phyloP scores from a whole-genome alignment of 2,113 vertebrate species.

The Motacilla alba region DNA sequence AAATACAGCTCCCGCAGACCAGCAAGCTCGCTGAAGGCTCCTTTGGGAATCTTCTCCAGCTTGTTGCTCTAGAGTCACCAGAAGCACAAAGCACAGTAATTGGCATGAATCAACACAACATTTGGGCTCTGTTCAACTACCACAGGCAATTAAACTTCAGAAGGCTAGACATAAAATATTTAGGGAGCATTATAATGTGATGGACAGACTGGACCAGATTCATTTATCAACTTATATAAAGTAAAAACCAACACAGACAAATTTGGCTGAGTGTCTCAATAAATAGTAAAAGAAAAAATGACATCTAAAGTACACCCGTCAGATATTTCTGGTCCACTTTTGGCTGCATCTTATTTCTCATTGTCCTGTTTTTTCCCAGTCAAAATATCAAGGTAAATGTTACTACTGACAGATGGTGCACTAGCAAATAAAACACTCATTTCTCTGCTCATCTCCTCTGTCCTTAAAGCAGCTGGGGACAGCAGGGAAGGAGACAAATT shows the following conservation, averaged over 20 bases:
- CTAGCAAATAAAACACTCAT: background rate
- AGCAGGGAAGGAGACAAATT: background rate
- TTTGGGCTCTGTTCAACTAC: background rate
- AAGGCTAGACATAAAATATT: background rate
- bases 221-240: background rate
- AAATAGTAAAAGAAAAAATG: background rate
- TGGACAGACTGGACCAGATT: background rate
- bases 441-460: background rate
- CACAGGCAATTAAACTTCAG: background rate
- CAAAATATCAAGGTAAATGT: background rate
- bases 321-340: background rate
- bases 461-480: background rate
- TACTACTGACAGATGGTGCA: background rate
- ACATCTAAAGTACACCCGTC: background rate
- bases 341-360: background rate
- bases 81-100: background rate
- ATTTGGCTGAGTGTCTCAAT: background rate
- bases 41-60: slow-evolving; percentile 90
- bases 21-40: slow-evolving; percentile 84
- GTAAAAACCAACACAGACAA: background rate
- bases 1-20: slow-evolving; percentile 91
- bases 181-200: background rate
- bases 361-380: background rate
- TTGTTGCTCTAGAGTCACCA: slow-evolving; percentile 85
- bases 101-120: background rate